Base-by-base conservation (phyloP, 2,888 invertebrate species). In the Pardosa pseudoannulata region DNA sequence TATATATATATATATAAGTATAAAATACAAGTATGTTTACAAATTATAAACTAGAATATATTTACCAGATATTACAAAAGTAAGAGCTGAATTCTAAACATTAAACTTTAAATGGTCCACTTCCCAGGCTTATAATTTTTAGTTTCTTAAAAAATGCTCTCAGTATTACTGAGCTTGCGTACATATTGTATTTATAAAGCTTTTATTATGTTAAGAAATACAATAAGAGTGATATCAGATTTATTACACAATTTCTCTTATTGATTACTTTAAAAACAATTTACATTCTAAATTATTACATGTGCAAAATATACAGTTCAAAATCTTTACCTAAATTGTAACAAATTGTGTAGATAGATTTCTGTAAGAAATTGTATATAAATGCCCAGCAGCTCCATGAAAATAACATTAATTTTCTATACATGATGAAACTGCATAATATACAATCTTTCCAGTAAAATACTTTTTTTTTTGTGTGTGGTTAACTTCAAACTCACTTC, bases 71-170 rank as follows among this genome's bases (percentile, higher is more conserved):
- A 31, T 65, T 31, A 65, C 65, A 65, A 65, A 65, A 65, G 29
- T 13, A 65, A 65, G 1, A 65, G 29, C 19, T 62, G 6, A 56
- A 56, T 65, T 65, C 65, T 65, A 68, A 65, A 68, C 68, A 68
- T 68, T 36, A 29, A 68, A 39, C 27, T 68, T 11, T 31, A 78
- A n/a, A 56, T 78, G 76, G 76, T 76, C 76, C 76, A 68, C 76
- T 67, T 76, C 68, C 76, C 76, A 76, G 76, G 36, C 76, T 68
- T 76, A 46, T 41, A 41, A 65, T 39, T 28, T 62, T 56, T 73
- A 50, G 23, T 28, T 36, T 27, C 27, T 73, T 56, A 23, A 23
- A 56, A 56, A 56, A 56, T 19, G 56, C 56, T 56, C 56, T 56
- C 16, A 1, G 23, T 56, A 56, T 56, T 56, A 23, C 5, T 23